Base-by-base conservation (phyloP, 1,140 invertebrate species). In the Lamellibrachia luymesi region DNA sequence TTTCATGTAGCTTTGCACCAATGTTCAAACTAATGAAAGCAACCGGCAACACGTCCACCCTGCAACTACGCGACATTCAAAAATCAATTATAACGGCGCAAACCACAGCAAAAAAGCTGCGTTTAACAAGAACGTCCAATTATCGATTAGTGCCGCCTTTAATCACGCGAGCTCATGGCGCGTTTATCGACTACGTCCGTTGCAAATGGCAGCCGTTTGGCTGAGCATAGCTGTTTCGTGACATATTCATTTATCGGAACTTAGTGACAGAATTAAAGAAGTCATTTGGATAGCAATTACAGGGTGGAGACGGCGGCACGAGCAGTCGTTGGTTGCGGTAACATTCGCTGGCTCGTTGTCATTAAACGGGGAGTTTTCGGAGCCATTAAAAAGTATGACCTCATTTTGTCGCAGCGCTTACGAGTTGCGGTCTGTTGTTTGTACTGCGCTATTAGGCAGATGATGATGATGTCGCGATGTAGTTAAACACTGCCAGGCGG, bases 171-270 rank as follows among this genome's bases (percentile, higher is more conserved):
- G 64, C 25, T 80, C 64, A 80, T 80, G 64, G 64, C 64, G 64
- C 64, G 64, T 80, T 80, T 80, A 80, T 80, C 17, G 64, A 80
- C 64, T 80, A 80, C 64, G 25, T 80, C 64, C 64, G 64, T 80
- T 80, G 17, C 64, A 80, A 80, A 2, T 80, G 64, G 13, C 64
- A 22, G 13, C 64, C 25, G 64, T 80, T 22, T 80, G 64, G 8
- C 64, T 22, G 64, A 80, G 64, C 13, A 80, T 0, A 10, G 64
- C 64, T 80, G 64, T 80, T 80, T 80, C 64, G 64, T 80, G 64
- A 80, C 64, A 80, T 80, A 80, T 80, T 80, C 64, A 80, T 80
- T 80, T 80, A 80, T 80, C 64, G 64, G 64, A 80, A 80, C 64
- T 80, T 80, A 80, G 64, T 80, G 64, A 80, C 64, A 80, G 64